phyloP scores from a whole-genome alignment of 1,140 invertebrate species.

The Drosophila setifemur region DNA sequence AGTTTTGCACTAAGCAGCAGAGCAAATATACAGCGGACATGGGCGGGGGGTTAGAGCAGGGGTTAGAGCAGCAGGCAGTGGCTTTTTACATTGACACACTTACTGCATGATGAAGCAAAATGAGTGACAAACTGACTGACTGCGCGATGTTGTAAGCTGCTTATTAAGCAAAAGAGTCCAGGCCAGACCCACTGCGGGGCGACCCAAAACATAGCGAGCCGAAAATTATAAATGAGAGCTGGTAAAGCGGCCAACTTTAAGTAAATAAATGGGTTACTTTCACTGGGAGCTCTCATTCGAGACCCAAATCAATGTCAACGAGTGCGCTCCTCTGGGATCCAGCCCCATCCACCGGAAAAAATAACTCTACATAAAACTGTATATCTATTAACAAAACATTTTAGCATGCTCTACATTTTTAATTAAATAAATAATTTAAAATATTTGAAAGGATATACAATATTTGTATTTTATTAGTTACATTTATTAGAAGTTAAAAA shows the following conservation, averaged over 20 bases:
- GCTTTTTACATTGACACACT: slow-evolving; percentile 74
- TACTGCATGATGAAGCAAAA: slow-evolving; percentile 79
- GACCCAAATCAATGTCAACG: slow-evolving; percentile 77
- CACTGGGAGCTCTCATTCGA: slow-evolving; percentile 21
- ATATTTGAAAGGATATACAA: too few relatives aligned
- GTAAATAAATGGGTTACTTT: slow-evolving; percentile 77
- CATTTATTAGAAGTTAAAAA: too few relatives aligned
- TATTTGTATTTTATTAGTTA: too few relatives aligned
- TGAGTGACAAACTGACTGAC: slow-evolving; percentile 79
- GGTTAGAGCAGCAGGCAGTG: neutral
- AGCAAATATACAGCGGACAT: slow-evolving; percentile 53
- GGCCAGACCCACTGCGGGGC: slow-evolving; percentile 6
- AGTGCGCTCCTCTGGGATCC: slow-evolving; percentile 15
- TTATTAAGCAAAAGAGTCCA: slow-evolving; percentile 62
- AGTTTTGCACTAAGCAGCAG: slow-evolving; percentile 77
- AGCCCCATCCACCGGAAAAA: neutral
- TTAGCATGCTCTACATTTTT: too few relatives aligned
- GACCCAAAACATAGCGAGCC: slow-evolving; percentile 39
- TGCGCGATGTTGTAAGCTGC: slow-evolving; percentile 69
- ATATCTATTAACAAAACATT: too few relatives aligned
- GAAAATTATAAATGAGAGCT: slow-evolving; percentile 41
- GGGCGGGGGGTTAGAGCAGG: neutral
- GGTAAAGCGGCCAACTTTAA: slow-evolving; percentile 51
- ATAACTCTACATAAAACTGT: too few relatives aligned
- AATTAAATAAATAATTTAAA: too few relatives aligned